phyloP scores from a whole-genome alignment of 2,113 vertebrate genomes.

The Apistogramma diplotaenia region DNA sequence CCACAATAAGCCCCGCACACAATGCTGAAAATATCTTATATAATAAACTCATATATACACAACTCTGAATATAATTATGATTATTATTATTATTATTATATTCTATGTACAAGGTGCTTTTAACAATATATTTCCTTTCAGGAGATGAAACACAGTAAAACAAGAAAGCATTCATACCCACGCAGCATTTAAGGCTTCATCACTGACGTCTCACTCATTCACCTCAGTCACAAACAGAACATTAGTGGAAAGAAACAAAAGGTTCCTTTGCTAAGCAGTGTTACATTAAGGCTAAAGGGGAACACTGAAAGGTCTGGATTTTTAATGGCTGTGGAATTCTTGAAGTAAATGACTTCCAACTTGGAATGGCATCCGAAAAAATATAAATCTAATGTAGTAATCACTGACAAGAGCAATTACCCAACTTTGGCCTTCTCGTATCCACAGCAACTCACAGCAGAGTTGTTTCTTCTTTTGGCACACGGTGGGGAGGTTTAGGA shows the following conservation, averaged over 20 bases:
- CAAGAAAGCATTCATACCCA: neutral
- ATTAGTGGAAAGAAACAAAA: constrained; percentile 14
- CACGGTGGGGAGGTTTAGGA: constrained; percentile 13
- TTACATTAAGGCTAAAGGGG: constrained; percentile 60
- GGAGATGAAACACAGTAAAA: constrained; percentile 11
- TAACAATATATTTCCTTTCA: constrained; percentile 36
- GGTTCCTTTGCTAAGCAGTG: neutral
- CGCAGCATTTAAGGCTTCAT: constrained; percentile 54
- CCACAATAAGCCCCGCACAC: constrained; percentile 29
- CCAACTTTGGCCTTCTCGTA: constrained; percentile 28
- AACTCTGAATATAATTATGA: constrained; percentile 37
- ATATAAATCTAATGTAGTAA: constrained; percentile 27
- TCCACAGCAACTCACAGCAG: neutral
- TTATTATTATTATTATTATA: constrained; percentile 12
- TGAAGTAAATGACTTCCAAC: constrained; percentile 4
- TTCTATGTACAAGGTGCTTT: constrained; percentile 69
- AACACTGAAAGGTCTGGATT: constrained; percentile 24
- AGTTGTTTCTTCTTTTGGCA: constrained; percentile 59
- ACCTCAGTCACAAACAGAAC: constrained; percentile 17
- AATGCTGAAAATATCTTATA: constrained; percentile 34
- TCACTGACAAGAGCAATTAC: constrained; percentile 30
- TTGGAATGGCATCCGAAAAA: constrained; percentile 13
- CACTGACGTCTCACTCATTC: constrained; percentile 28
- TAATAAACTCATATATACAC: constrained; percentile 44
- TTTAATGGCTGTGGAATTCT: constrained; percentile 22